phyloP scores from a whole-genome alignment of 2,113 vertebrate species.

The Tonatia bakeri region DNA sequence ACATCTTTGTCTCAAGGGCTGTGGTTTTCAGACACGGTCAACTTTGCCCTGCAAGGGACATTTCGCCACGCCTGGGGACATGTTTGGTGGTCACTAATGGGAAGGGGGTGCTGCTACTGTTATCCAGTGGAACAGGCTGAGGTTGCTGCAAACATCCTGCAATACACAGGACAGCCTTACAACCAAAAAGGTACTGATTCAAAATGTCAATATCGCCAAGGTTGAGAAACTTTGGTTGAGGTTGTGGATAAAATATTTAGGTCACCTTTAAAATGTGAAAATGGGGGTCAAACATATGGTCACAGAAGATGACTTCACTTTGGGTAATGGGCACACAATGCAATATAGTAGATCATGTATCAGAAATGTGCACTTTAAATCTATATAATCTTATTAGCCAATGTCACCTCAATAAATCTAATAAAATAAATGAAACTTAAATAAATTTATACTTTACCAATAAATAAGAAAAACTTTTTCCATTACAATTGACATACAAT shows the following conservation, averaged over 20 bases:
- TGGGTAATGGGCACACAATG: background rate
- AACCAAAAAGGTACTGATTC: background rate
- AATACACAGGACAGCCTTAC: rapidly evolving
- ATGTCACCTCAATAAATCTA: background rate
- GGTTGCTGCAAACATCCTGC: background rate
- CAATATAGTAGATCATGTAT: background rate
- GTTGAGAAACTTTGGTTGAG: background rate
- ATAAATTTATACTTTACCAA: background rate
- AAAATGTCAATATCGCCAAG: background rate
- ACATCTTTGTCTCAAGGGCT: background rate
- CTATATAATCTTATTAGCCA: background rate
- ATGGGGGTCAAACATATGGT: background rate
- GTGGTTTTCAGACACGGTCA: background rate
- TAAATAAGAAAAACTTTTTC: background rate
- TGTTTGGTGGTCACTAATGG: background rate
- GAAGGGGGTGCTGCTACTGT: background rate
- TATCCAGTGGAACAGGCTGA: background rate
- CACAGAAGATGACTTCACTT: background rate
- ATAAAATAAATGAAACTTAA: background rate
- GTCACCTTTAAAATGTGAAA: background rate
- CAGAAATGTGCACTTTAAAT: background rate
- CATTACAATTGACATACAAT: background rate
- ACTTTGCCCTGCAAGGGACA: background rate
- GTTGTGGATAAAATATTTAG: background rate
- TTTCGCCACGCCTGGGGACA: background rate